These are phyloP conservation scores for Galaxias olidus DNA, from an alignment of 2,797 vertebrate genomes.

Conservation along the genomic window DNA sequence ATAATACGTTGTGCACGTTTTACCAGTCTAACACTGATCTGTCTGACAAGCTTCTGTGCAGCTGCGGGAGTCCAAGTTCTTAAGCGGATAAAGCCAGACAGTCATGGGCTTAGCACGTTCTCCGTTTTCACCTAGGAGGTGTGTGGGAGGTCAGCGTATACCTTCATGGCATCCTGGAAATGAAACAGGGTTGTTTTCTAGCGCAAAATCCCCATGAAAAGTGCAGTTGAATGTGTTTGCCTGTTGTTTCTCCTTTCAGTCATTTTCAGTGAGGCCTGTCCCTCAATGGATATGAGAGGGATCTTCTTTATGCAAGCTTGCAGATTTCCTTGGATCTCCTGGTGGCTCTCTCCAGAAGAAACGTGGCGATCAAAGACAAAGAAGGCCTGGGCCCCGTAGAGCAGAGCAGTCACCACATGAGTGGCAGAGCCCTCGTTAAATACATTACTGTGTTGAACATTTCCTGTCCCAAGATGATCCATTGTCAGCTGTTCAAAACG, in stretches of 20 bases:
- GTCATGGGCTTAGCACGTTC: constrained; percentile 51
- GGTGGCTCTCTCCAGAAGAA: constrained; percentile 36
- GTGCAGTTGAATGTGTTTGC: constrained; percentile 58
- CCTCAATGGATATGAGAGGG: constrained; percentile 14
- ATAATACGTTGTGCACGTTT: constrained; percentile 37
- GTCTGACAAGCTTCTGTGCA: constrained; percentile 40
- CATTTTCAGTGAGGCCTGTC: constrained; percentile 39
- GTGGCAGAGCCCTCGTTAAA: constrained; percentile 54
- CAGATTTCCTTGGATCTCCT: constrained; percentile 51
- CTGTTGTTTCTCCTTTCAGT: constrained; percentile 30
- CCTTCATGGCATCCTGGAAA: constrained; percentile 44
- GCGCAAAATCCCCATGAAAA: constrained; percentile 53
- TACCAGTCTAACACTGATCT: constrained; percentile 46
- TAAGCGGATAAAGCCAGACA: constrained; percentile 65
- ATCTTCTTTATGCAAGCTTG: constrained; percentile 50
- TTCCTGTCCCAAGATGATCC: constrained; percentile 50
- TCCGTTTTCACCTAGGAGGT: constrained; percentile 37
- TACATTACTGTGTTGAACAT: constrained; percentile 33
- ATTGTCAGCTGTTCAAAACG: constrained; percentile 53
- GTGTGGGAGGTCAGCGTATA: constrained; percentile 53
- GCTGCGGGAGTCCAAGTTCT: constrained; percentile 48
- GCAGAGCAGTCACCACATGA: constrained; percentile 60
- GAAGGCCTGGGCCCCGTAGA: constrained; percentile 67
- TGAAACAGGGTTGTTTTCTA: constrained; percentile 45
- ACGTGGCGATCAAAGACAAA: constrained; percentile 63